Percentiles rank a stretch among this genome's conserved stretches.
These are phyloP conservation scores for Philereme transversata DNA, from an alignment of 2,888 invertebrate species.

Conservation along the genomic window DNA sequence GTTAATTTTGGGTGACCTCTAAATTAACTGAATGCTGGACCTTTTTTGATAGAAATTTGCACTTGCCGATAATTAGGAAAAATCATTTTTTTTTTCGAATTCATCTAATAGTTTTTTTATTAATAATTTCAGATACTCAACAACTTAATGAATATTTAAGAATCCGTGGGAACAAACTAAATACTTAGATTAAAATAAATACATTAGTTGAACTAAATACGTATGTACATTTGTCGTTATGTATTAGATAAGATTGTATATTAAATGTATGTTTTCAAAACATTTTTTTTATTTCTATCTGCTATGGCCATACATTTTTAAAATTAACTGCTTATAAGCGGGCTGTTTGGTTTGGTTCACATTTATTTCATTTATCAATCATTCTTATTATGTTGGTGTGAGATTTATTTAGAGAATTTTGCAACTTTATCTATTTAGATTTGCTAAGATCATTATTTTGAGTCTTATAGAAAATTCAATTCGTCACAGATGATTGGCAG, in stretches of 20 bases:
- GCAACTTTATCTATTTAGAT: no score
- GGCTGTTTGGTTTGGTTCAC: conserved; percentile 4
- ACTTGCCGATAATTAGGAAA: not conserved
- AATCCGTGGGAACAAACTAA: conserved; percentile 30
- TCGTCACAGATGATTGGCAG: no score
- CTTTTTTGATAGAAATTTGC: not conserved
- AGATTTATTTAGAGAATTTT: no score
- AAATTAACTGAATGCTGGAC: no score
- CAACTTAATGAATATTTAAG: conserved; percentile 56
- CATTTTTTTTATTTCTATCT: conserved; percentile 46
- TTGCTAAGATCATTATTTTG: no score
- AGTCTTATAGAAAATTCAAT: no score
- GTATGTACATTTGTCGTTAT: conserved; percentile 40
- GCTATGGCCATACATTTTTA: conserved; percentile 35
- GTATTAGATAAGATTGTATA: conserved; percentile 19
- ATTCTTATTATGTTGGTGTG: no score
- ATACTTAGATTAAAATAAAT: conserved; percentile 15
- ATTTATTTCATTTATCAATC: conserved; percentile 8
- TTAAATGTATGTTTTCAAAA: conserved; percentile 33
- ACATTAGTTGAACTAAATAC: conserved; percentile 23
- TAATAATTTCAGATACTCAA: conserved; percentile 51
- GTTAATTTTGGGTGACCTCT: no score
- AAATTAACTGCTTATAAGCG: not conserved
- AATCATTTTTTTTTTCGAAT: not conserved
- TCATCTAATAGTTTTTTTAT: conserved; percentile 30